phyloP scores from a whole-genome alignment of 2,113 vertebrate genomes.

The Tetrao urogallus region DNA sequence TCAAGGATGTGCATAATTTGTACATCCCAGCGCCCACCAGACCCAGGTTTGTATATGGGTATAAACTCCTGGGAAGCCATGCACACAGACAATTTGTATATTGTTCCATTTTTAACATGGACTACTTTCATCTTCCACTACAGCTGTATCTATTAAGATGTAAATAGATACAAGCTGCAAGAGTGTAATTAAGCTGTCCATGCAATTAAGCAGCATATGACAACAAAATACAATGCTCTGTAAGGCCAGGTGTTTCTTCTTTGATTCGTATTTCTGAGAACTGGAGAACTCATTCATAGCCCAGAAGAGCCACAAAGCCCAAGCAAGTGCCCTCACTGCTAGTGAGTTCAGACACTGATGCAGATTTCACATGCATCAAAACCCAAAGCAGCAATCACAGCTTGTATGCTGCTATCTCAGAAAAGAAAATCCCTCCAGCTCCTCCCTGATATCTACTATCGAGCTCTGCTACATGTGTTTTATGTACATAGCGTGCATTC shows the following conservation, averaged over 20 bases:
- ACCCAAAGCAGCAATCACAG: not conserved
- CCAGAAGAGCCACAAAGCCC: not conserved
- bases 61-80: not conserved
- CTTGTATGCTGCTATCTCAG: not conserved
- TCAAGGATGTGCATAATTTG: rapidly evolving
- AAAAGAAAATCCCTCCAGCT: not conserved
- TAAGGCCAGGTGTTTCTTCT: not conserved
- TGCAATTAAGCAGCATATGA: not conserved
- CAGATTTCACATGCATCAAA: not conserved
- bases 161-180: not conserved
- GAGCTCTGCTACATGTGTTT: not conserved
- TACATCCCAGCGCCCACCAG: rapidly evolving
- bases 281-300: not conserved
- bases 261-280: constrained; percentile 1
- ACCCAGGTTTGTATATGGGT: rapidly evolving
- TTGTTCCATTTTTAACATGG: not conserved
- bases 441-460: not conserved
- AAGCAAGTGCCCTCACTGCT: rapidly evolving
- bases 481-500: not conserved
- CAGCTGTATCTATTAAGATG: not conserved
- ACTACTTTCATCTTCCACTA: not conserved
- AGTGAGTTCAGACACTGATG: not conserved
- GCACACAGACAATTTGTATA: too few relatives aligned
- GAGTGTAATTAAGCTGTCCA: not conserved
- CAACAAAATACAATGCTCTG: not conserved